Conservation (phyloP, 2,113 vertebrate species). For the Ameiurus melas region DNA sequence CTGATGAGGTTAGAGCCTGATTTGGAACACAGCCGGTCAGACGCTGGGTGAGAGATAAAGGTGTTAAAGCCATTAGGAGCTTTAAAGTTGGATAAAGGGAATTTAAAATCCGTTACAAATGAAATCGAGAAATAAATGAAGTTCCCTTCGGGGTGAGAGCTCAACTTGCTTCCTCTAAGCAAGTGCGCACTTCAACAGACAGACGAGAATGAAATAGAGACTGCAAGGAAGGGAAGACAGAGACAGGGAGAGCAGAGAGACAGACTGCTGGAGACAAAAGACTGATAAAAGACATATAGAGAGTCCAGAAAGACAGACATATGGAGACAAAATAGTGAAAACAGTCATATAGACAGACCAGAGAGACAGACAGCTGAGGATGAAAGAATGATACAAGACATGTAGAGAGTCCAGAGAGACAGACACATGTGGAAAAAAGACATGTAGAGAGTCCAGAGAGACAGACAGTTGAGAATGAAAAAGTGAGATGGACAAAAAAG, state of each 20-base stretch:
- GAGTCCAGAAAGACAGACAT: background rate
- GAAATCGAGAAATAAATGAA: slow-evolving; percentile 17
- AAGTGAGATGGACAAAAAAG: too few relatives aligned
- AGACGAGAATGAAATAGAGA: background rate
- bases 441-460: background rate
- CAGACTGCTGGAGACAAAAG: background rate
- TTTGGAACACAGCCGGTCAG: slow-evolving; percentile 13
- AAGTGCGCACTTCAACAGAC: background rate
- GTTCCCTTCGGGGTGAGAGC: background rate
- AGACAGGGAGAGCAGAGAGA: background rate
- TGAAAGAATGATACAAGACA: background rate
- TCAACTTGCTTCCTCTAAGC: background rate
- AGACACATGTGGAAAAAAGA: background rate
- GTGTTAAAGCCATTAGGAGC: slow-evolving; percentile 27
- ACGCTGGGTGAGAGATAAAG: slow-evolving; percentile 17
- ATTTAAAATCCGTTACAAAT: slow-evolving; percentile 25
- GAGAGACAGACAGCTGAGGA: background rate
- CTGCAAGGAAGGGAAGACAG: background rate
- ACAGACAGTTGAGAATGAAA: too few relatives aligned
- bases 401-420: background rate
- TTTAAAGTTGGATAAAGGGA: slow-evolving; percentile 5
- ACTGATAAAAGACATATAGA: too few relatives aligned
- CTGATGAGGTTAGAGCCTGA: slow-evolving; percentile 18
- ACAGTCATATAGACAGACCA: background rate
- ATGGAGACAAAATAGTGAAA: background rate